Evolutionary conservation across 2,888 invertebrate species (phyloP), one percentile per base, ranked within the genome.

Genomic region (Petrolisthes cinctipes): DNA sequence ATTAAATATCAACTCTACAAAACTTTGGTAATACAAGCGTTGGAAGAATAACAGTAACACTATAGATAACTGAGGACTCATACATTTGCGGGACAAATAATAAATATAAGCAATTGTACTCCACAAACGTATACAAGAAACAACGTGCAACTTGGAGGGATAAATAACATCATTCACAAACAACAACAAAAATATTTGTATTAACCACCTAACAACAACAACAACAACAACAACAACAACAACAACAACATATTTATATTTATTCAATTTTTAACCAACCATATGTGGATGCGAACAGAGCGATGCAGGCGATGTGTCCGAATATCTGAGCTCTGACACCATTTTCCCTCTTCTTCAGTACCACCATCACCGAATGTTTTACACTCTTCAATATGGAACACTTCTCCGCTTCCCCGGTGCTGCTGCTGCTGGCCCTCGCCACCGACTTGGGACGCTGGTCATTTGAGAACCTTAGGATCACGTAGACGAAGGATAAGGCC

Each of bases 291-390:
- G 82, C 20, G 57, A 61, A 66, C 9, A 82, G 82, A 23, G 23
- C 37, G 75, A 86, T 78, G 66, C 73, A 51, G 53, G 37, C 17
- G 51, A 76, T 54, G 37, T 86, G 86, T 14, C 78, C 86, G 9
- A 86, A 54, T 7, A 85, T 79, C 51, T 82, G 53, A 82, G 51
- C 54, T 61, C 78, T 75, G 11, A 51, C 76, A 20, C 82, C 68
- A 9, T n/a, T 51, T 14, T 71, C 61, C 7, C 86, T 37, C 23
- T n/a, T 23, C 51, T 54, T 51, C 5, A 51, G 4, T 37, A 73
- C 86, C 7, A 82, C 82, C 76, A 51, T 2, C 61, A 86, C 6
- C 37, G 86, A 75, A 51, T 76, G 57, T 57, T 66, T 76, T 23
- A 86, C 53, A 37, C 54, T 56, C 9, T 57, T 68, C 20, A 75